Evolutionary conservation across 64 coral and sea anemone genomes (phyloP).

Genomic region (Trachythela sp.): DNA sequence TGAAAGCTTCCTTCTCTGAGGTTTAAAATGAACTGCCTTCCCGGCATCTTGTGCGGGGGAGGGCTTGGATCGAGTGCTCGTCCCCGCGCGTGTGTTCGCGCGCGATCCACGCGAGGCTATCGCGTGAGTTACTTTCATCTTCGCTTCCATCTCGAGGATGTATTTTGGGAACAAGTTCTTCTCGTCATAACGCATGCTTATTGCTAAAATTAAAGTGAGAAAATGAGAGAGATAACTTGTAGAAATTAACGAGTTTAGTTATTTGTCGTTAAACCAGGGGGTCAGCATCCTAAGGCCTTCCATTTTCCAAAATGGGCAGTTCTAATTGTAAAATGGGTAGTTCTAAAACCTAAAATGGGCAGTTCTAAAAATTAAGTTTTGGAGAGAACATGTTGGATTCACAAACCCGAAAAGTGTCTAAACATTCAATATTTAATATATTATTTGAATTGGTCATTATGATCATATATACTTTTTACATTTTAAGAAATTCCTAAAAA

Average conservation of each 20-base stretch:
- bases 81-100: background rate
- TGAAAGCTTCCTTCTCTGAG: background rate
- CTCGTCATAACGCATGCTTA: slow-evolving; percentile 96
- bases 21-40: background rate
- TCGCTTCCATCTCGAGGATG: slow-evolving; percentile 94
- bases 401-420: too few species aligned
- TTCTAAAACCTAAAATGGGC: too few species aligned
- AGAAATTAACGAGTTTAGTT: background rate
- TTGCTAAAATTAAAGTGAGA: slow-evolving; percentile 33
- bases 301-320: too few species aligned
- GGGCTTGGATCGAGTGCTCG: background rate
- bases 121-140: slow-evolving; percentile 82
- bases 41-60: background rate
- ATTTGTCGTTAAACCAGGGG: too few species aligned
- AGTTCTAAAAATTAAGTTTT: too few species aligned
- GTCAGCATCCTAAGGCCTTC: too few species aligned
- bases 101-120: slow-evolving; percentile 18
- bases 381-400: too few species aligned
- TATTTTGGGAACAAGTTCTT: slow-evolving; percentile 91
- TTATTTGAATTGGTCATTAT: too few species aligned
- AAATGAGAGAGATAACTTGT: background rate
- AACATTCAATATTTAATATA: too few species aligned
- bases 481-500: too few species aligned
- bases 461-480: too few species aligned
- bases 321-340: too few species aligned